Evolutionary conservation across 2,113 vertebrate species (phyloP), one percentile per base, ranked within the genome.

Genomic region (Athene cunicularia): DNA sequence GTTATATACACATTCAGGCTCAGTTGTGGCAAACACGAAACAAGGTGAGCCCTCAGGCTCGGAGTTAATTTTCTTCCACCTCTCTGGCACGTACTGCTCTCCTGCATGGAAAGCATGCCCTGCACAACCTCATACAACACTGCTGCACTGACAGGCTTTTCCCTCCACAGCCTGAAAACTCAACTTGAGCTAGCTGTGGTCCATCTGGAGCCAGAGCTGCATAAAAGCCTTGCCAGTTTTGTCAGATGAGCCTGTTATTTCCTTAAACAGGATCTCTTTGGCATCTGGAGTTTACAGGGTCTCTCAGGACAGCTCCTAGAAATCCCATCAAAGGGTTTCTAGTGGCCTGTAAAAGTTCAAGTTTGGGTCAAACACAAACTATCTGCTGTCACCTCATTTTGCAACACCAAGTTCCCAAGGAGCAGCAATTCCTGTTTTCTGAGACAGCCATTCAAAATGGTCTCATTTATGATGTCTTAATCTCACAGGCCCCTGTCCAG

Each of bases 371-470:
- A 72, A 64, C 35, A 71, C 52, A 59, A 77, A 23, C 53, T 86
- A n/a, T 30, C 80, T 87, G 37, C 73, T 81, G 47, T 90, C 70
- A 83, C 52, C 28, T 93, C 63, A 86, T 91, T 94, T 87, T 95
- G 68, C 22, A 64, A 37, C 37, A 89, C 62, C 86, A 56, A 60
- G 68, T 59, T 83, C 24, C 21, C 43, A 95, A 71, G 52, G 22
- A 95, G 47, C 32, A 92, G 72, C 26, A 89, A 18, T 72, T 87
- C 60, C 60, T 88, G 70, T 84, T 95, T 95, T 89, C 64, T 64
- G 39, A 96, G 60, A 77, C 43, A 64, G 52, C 53, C 39, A 23
- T 84, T 85, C 53, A 89, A 86, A 95, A 93, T 37, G 5, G 30
- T 53, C 56, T 86, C 60, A 59, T 77, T 95, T 63, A 94, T 41